A percentile compares a stretch with the other conserved stretches of the same genome.
Conservation (phyloP, 1,140 invertebrate genomes). For the Zaprionus kolodkinae region DNA sequence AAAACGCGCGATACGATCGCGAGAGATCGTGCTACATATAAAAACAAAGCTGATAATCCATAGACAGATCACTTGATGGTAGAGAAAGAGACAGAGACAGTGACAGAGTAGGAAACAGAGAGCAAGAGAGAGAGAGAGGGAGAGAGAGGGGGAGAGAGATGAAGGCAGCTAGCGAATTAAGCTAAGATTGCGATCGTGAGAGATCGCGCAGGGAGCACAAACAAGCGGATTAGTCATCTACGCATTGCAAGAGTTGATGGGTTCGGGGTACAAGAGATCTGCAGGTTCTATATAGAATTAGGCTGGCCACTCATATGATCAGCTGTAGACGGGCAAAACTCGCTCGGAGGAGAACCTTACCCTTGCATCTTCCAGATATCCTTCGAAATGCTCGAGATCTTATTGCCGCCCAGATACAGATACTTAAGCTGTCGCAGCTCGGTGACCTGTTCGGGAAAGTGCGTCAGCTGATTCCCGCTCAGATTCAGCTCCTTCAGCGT, state of each 20-base stretch:
- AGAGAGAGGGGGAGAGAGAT: not conserved
- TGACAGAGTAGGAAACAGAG: not conserved
- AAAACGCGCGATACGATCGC: not conserved
- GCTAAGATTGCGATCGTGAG: not conserved
- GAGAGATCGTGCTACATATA: not conserved
- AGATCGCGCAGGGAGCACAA: not conserved
- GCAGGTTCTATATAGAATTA: not conserved
- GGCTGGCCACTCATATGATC: too few relatives aligned
- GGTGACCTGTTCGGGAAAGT: slow-evolving; percentile 94
- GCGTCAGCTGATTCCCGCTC: slow-evolving; percentile 94
- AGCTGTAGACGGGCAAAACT: too few relatives aligned
- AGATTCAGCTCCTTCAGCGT: slow-evolving; percentile 94
- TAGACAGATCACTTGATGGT: not conserved
- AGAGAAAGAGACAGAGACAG: not conserved
- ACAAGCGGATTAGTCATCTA: not conserved
- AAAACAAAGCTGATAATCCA: slow-evolving; percentile 10
- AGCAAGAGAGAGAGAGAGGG: not conserved
- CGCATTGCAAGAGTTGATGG: not conserved
- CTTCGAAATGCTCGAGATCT: slow-evolving; percentile 91
- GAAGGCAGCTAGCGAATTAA: not conserved
- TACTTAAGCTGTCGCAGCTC: slow-evolving; percentile 91
- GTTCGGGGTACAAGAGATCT: not conserved
- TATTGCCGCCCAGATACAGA: slow-evolving; percentile 95
- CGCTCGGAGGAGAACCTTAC: slow-evolving; percentile 85
- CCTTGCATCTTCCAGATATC: slow-evolving; percentile 92